phyloP scores from a whole-genome alignment of 2,888 invertebrate genomes.

The Cepaea hortensis region DNA sequence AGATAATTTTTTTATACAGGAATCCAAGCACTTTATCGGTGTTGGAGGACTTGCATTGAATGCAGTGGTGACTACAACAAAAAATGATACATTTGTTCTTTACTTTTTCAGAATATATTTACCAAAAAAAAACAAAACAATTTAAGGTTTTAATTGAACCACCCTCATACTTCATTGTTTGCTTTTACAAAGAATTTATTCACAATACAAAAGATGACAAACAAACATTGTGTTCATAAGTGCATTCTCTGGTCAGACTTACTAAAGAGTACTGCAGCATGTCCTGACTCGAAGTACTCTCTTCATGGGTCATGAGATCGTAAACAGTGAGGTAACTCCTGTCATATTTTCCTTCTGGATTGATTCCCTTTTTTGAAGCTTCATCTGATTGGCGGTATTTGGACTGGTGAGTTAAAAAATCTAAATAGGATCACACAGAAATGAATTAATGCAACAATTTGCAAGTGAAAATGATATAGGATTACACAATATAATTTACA shows the following conservation, averaged over 20 bases:
- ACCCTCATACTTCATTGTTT: no score
- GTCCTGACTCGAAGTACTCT: constrained; percentile 81
- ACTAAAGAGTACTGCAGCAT: constrained; percentile 81
- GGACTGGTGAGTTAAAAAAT: constrained; percentile 48
- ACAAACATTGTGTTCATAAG: no score
- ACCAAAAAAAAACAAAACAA: no score
- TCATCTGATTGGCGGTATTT: constrained; percentile 27
- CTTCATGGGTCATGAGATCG: constrained; percentile 84
- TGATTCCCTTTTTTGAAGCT: constrained; percentile 55
- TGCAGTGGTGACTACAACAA: no score
- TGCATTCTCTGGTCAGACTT: constrained; percentile 16
- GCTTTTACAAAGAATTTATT: no score
- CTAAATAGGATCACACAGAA: constrained; percentile 40
- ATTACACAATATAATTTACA: background rate
- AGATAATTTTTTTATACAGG: no score
- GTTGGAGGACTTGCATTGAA: no score
- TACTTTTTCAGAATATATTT: no score
- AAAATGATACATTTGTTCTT: no score
- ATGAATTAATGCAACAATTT: background rate
- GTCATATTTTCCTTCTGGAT: constrained; percentile 58
- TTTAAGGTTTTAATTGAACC: no score
- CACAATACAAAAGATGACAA: no score
- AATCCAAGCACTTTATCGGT: no score
- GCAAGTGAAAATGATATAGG: background rate
- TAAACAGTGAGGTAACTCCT: constrained; percentile 81